Percentiles rank a stretch among this genome's conserved stretches.
These are phyloP conservation scores for Sphaeridia pumilis DNA, from an alignment of 2,888 invertebrate species.

Conservation along the genomic window DNA sequence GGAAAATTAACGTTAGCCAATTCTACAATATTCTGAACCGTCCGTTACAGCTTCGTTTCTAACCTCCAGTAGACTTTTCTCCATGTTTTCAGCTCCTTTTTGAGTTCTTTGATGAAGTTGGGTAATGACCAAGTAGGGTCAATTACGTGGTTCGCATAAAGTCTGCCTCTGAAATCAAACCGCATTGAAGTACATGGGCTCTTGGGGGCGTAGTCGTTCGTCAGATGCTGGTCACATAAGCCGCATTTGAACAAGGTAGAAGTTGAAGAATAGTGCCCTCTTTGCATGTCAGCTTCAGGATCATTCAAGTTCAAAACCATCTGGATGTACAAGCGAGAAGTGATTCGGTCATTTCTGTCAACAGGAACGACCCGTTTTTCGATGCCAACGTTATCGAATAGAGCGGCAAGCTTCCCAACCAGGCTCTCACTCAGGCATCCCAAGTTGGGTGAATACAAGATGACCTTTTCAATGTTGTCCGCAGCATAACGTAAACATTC, in stretches of 20 bases:
- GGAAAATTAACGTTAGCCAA: slow-evolving; percentile 3
- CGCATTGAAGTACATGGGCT: slow-evolving; percentile 29
- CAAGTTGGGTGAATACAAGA: slow-evolving; percentile 72
- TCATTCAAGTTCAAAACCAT: slow-evolving; percentile 65
- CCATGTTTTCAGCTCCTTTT: slow-evolving; percentile 73
- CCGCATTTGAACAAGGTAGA: slow-evolving; percentile 62
- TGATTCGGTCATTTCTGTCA: slow-evolving; percentile 80
- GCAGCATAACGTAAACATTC: slow-evolving; percentile 79
- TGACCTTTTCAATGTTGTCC: slow-evolving; percentile 71
- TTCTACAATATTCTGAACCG: slow-evolving; percentile 21
- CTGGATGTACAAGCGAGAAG: slow-evolving; percentile 70
- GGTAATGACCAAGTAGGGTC: slow-evolving; percentile 68
- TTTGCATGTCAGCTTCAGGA: slow-evolving; percentile 54
- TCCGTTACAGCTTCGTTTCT: background rate
- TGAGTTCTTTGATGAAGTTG: slow-evolving; percentile 65
- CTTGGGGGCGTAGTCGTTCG: slow-evolving; percentile 28
- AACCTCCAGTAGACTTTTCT: slow-evolving; percentile 78
- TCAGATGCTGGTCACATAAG: slow-evolving; percentile 26
- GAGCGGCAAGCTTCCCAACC: slow-evolving; percentile 57
- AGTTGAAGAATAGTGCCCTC: slow-evolving; percentile 70
- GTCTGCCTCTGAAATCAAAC: slow-evolving; percentile 29
- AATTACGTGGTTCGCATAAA: slow-evolving; percentile 40
- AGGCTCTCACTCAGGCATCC: slow-evolving; percentile 67
- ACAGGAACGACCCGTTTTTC: slow-evolving; percentile 53
- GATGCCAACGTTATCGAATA: slow-evolving; percentile 77